Evolutionary conservation across 1,140 invertebrate species (phyloP).

Genomic region (Brachionus plicatilis): DNA sequence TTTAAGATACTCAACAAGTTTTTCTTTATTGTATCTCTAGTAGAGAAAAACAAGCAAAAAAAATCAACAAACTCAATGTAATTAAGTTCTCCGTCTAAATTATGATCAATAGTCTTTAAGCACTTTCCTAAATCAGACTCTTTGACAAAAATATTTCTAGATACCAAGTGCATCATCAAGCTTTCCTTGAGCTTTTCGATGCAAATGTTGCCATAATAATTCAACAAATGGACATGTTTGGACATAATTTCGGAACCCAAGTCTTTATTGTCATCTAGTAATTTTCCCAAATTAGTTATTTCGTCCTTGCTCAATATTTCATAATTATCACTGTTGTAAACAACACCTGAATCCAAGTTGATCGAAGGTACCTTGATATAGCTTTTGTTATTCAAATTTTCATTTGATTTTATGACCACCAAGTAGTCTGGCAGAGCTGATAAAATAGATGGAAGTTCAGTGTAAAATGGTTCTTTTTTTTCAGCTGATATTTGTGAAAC

Average conservation of each 20-base stretch:
- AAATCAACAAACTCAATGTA: slow-evolving; percentile 28
- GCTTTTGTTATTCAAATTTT: background rate
- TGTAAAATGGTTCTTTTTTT: background rate
- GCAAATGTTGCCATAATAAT: background rate
- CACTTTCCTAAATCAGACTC: background rate
- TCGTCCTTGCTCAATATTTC: background rate
- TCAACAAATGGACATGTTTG: background rate
- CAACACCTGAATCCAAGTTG: background rate
- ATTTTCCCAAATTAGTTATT: background rate
- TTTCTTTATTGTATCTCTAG: background rate
- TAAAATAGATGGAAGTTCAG: background rate
- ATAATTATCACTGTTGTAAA: background rate
- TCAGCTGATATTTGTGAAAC: background rate
- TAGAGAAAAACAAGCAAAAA: slow-evolving; percentile 34
- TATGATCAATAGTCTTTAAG: background rate
- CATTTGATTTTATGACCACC: background rate
- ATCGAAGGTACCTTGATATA: background rate
- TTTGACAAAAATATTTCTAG: background rate
- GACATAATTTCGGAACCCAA: background rate
- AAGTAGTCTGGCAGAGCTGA: background rate
- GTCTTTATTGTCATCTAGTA: background rate
- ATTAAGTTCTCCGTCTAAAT: slow-evolving; percentile 15
- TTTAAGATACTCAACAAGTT: slow-evolving; percentile 22
- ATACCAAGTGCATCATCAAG: background rate
- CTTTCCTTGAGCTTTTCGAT: background rate